Percentiles rank a stretch among this genome's conserved stretches.
phyloP scores from a whole-genome alignment of 2,888 invertebrate genomes.

The Nesidiocoris tenuis region DNA sequence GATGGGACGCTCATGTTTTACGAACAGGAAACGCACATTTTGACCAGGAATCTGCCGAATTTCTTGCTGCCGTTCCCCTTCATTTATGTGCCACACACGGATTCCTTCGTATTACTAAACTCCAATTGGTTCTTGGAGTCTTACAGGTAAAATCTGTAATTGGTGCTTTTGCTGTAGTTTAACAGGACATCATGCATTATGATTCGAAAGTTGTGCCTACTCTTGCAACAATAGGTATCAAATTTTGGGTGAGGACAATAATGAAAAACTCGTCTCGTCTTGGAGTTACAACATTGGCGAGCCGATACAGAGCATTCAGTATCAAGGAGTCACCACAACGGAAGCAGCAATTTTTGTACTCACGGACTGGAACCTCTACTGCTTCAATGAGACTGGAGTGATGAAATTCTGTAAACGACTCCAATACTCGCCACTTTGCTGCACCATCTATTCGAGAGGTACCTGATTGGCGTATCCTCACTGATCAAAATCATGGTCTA shows the following conservation, averaged over 20 bases:
- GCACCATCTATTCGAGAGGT: slow-evolving; percentile 67
- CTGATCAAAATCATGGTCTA: no score
- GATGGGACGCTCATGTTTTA: slow-evolving; percentile 87
- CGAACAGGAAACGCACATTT: slow-evolving; percentile 88
- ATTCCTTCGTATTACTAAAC: slow-evolving; percentile 80
- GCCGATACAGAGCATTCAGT: slow-evolving; percentile 65
- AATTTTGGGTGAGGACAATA: slow-evolving; percentile 55
- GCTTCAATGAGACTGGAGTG: slow-evolving; percentile 75
- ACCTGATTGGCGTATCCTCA: no score
- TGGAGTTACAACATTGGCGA: slow-evolving; percentile 84
- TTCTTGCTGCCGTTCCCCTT: slow-evolving; percentile 81
- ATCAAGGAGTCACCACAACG: slow-evolving; percentile 61
- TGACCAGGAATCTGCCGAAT: slow-evolving; percentile 76
- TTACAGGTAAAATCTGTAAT: slow-evolving; percentile 65
- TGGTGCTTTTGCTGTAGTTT: neutral
- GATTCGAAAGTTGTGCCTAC: no score
- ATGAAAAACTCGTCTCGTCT: slow-evolving; percentile 67
- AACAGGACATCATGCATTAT: neutral
- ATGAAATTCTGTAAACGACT: slow-evolving; percentile 80
- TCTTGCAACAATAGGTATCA: no score
- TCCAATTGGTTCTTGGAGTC: slow-evolving; percentile 81
- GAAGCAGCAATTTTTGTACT: slow-evolving; percentile 74
- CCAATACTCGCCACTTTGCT: slow-evolving; percentile 78
- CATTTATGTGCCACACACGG: slow-evolving; percentile 75
- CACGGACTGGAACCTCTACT: slow-evolving; percentile 81